A percentile compares a stretch with the other conserved stretches of the same genome.
Conservation (phyloP, 2,888 invertebrate species). For the Pterobdella sp. region DNA sequence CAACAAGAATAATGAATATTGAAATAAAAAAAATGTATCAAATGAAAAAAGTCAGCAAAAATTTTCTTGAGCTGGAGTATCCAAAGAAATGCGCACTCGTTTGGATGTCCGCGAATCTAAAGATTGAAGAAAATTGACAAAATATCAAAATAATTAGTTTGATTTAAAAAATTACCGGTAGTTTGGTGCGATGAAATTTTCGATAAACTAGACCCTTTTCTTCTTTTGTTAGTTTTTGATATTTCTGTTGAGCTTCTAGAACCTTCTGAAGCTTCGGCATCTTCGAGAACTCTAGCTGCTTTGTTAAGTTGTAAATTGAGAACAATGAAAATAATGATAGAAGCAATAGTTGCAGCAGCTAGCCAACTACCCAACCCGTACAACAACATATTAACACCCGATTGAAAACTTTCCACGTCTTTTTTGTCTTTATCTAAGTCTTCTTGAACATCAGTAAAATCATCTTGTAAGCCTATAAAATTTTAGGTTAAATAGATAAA, state of each 20-base stretch:
- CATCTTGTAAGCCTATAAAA: conserved; percentile 28
- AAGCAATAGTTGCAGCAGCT: conserved; percentile 32
- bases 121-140: background rate
- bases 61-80: background rate
- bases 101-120: background rate
- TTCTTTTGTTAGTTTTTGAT: background rate
- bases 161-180: background rate
- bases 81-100: background rate
- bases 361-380: conserved; percentile 33
- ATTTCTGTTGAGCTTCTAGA: conserved; percentile 6
- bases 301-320: conserved; percentile 31
- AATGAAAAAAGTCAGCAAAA: background rate
- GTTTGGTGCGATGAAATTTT: too few relatives aligned
- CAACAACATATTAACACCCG: conserved; percentile 28
- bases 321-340: conserved; percentile 34
- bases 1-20: too few relatives aligned
- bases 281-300: conserved; percentile 28
- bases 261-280: conserved; percentile 28
- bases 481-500: too few relatives aligned
- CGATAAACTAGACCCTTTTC: too few relatives aligned
- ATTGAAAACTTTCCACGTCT: conserved; percentile 15
- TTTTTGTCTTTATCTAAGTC: conserved; percentile 24
- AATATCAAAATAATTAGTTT: background rate
- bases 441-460: conserved; percentile 22
- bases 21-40: background rate